A percentile compares a stretch with the other conserved stretches of the same genome.
Evolutionary conservation across 2,888 invertebrate species (phyloP).

Genomic region (Pristionchus maxplancki): DNA sequence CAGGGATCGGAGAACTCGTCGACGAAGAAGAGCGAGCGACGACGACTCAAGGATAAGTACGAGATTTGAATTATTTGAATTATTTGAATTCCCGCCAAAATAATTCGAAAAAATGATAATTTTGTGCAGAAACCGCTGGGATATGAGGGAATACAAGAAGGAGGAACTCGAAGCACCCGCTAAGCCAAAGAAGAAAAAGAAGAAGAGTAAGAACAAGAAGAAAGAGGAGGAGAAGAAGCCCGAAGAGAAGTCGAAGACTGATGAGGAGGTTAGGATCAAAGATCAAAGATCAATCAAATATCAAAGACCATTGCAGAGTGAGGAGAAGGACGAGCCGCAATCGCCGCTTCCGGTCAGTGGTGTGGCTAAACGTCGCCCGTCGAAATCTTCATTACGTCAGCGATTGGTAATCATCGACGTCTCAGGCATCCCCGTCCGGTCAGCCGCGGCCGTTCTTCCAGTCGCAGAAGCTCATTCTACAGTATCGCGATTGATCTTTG

Average conservation of each 20-base stretch:
- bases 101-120: neutral
- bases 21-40: slow-evolving; percentile 11
- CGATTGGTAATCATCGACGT: neutral
- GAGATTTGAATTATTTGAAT: neutral
- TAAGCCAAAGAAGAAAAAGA: slow-evolving; percentile 25
- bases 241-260: neutral
- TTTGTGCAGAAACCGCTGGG: slow-evolving; percentile 10
- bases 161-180: neutral
- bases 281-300: slow-evolving; percentile 18
- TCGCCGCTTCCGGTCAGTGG: neutral
- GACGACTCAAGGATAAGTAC: neutral
- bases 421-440: neutral
- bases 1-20: neutral
- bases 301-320: slow-evolving; percentile 15
- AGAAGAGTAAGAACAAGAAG: slow-evolving; percentile 4
- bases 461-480: neutral
- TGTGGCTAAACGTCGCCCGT: slow-evolving; percentile 30
- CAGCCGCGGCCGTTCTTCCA: too few relatives aligned
- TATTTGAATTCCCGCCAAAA: slow-evolving; percentile 37
- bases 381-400: neutral
- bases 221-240: neutral
- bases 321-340: neutral
- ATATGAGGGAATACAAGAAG: slow-evolving; percentile 26
- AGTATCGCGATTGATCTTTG: neutral
- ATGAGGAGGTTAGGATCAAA: slow-evolving; percentile 22